Base-by-base conservation (phyloP, 37 sponge, comb jelly and placozoan genomes). In the Tethya wilhelma region DNA sequence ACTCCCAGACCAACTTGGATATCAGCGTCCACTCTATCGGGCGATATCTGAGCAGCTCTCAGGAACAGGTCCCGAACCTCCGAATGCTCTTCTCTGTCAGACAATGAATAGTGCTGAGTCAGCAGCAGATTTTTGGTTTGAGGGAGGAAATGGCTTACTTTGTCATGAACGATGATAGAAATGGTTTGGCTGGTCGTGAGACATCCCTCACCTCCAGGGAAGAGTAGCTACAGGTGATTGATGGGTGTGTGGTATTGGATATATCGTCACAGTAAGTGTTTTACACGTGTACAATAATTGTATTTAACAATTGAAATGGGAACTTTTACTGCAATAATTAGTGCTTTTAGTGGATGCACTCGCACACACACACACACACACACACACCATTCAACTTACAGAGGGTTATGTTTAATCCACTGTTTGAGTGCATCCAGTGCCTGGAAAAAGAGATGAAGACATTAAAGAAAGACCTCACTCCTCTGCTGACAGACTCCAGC, bases 1-100 rank as follows among this genome's bases (percentile, higher is more conserved):
- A 90, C 79, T 1, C 95, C 95, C 33, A 94, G 91, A 44, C 95
- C 87, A 32, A 90, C 84, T 83, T 94, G 95, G 3, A 94, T 66
- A 44, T 94, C 85, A 66, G 81, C 55, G 49, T 94, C 95, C 23
- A 94, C 36, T 41, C 44, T 19, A 22, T 87, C 81, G 0, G 95
- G 95, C 28, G 82, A 84, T 28, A 26, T 42, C 38, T 80, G 88
- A 58, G 95, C 95, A 5, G 95, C 95, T 39, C 31, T 40, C 29
- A 94, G 67, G 73, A 55, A 94, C n/a, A 87, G 59, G 31, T 87
- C 81, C n/a, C 53, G 38, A 12, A 87, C 81, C 9, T 79, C 76
- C 0, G 34, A 33, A 68, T 84, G 81, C 36, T 75, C 72, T 39
- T 83, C 73, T 46, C 84, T 89, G 72, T 23, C 2, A 23, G 71